Base-by-base conservation (phyloP, 2,113 vertebrate species). In the Oryzias woworae region DNA sequence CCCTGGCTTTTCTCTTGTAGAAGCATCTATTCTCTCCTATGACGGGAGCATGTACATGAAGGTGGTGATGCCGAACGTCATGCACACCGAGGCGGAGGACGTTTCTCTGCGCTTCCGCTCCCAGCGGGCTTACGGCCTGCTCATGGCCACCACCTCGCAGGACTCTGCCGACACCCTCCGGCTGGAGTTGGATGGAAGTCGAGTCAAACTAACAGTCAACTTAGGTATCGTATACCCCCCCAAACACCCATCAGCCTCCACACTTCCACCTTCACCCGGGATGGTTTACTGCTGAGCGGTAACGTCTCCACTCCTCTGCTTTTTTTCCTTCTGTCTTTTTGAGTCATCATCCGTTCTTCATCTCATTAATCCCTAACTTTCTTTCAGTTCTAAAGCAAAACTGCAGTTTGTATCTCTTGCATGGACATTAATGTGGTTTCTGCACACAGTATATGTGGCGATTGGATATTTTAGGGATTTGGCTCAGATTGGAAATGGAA, bases 1-100 rank as follows among this genome's bases (percentile, higher is more conserved):
- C 56, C 14, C 23, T 54, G 4, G 15, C 17, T 73, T 10, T 53
- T 42, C 46, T 36, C 58, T 20, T 22, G 3, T 94, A 99, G 97
- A 99, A 92, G 97, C 97, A 0, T 98, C 97, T 50, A 96, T 98
- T 87, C 82, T 99, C 77, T 98, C 96, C 79, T 99, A 98, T 0
- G 97, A 99, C 0, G 97, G 97, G 82, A 98, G 96, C 88, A 99
- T 99, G 97, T 96, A 96, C 69, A 98, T 99, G 97, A 99, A 99
- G 90, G 93, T 99, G 75, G 88, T 97, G 85, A 97, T 99, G 96
- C 97, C 97, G 0, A 94, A 87, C 69, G 92, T 99, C 20, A 99
- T 98, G 97, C 97, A 98, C 80, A 99, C 96, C 0, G 97, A 99
- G 83, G 97, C 97, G 0, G 97, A 99, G 84, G 97, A 99, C 0